A percentile compares a stretch with the other conserved stretches of the same genome.
phyloP scores from a whole-genome alignment of 1,140 invertebrate genomes.

The Drosophila kepulauana region DNA sequence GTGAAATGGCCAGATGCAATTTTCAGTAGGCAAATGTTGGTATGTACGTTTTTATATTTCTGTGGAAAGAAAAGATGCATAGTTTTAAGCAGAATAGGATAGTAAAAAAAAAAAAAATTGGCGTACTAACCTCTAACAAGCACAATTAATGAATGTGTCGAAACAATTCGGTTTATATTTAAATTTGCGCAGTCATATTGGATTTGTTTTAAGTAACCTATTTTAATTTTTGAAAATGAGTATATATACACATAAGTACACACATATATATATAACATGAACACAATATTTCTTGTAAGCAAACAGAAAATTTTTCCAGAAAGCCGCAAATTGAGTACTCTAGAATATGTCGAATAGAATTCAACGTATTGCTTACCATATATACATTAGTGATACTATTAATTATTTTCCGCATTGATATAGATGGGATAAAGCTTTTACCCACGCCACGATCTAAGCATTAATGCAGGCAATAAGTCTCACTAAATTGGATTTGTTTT shows the following conservation, averaged over 20 bases:
- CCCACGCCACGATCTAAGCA: too few relatives aligned
- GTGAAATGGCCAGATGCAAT: slow-evolving; percentile 6
- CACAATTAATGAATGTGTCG: not conserved
- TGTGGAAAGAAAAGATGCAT: not conserved
- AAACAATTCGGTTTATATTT: not conserved
- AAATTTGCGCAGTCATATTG: not conserved
- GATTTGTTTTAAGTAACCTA: slow-evolving; percentile 7
- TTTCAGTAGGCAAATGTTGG: not conserved
- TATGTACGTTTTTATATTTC: not conserved
- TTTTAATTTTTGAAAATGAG: not conserved
- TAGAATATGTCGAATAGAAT: not conserved
- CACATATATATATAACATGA: not conserved
- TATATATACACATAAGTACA: not conserved
- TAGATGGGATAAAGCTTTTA: too few relatives aligned
- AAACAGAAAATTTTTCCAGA: not conserved
- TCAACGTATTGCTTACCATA: too few relatives aligned
- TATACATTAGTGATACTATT: too few relatives aligned
- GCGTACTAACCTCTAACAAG: not conserved
- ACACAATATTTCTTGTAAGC: slow-evolving; percentile 10
- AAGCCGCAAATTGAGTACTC: slow-evolving; percentile 1
- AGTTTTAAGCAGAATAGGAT: not conserved
- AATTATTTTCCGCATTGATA: too few relatives aligned
- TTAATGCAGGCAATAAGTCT: too few relatives aligned
- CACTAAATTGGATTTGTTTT: too few relatives aligned
- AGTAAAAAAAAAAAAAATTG: not conserved